Evolutionary conservation across 2,888 invertebrate genomes (phyloP).

Genomic region (Ceraclea dissimilis): DNA sequence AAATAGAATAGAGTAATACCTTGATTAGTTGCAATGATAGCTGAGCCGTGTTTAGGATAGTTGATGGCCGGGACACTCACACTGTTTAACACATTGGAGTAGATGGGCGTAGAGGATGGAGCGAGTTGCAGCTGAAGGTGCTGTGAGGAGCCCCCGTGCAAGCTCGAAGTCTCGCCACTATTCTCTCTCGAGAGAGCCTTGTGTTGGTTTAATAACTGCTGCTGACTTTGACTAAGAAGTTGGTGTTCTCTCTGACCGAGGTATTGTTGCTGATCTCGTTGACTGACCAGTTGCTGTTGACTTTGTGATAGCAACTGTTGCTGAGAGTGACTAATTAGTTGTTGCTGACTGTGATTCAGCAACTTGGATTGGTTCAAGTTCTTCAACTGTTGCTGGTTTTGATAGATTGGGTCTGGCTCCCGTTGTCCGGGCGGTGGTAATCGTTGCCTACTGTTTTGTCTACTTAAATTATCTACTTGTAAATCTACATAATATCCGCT

Average conservation of each 20-base stretch:
- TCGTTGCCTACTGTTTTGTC: conserved; percentile 40
- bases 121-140: conserved; percentile 41
- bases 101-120: conserved; percentile 43
- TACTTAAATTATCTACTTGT: conserved; percentile 42
- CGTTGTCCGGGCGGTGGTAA: conserved; percentile 6
- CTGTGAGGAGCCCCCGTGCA: conserved; percentile 34
- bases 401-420: conserved; percentile 23
- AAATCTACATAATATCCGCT: conserved; percentile 37
- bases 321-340: no score
- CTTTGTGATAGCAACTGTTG: conserved; percentile 11
- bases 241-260: conserved; percentile 9
- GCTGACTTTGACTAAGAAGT: conserved; percentile 16
- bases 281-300: conserved; percentile 36
- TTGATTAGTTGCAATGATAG: conserved; percentile 45
- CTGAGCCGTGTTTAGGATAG: conserved; percentile 49
- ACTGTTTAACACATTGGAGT: conserved; percentile 43
- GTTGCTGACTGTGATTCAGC: conserved; percentile 45
- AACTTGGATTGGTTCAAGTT: conserved; percentile 31
- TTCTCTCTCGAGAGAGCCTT: conserved; percentile 20
- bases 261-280: conserved; percentile 34
- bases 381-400: conserved; percentile 32
- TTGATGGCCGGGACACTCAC: conserved; percentile 49
- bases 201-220: conserved; percentile 35
- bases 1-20: no score
- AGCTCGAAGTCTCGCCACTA: conserved; percentile 33